These are phyloP conservation scores for Spodoptera picta DNA, from an alignment of 2,888 invertebrate genomes.

Conservation along the genomic window DNA sequence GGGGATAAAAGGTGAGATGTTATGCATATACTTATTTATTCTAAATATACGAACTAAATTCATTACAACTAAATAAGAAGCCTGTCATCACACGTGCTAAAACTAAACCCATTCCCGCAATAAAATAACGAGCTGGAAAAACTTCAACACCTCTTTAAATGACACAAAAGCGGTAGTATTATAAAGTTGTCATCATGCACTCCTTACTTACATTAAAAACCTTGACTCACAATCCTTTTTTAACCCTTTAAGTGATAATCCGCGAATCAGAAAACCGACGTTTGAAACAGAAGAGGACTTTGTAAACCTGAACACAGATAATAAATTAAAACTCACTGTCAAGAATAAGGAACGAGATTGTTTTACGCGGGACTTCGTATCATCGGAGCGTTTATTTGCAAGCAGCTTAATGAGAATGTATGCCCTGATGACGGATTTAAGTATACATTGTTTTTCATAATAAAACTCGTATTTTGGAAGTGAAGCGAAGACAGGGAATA, in stretches of 20 bases:
- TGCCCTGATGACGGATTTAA: constrained; percentile 50
- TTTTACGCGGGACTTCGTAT: constrained; percentile 33
- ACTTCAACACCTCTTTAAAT: constrained; percentile 20
- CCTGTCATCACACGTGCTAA: constrained; percentile 2
- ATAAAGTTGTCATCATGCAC: constrained; percentile 42
- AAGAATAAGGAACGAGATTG: constrained; percentile 37
- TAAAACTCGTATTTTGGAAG: constrained; percentile 49
- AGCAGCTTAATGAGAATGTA: constrained; percentile 54
- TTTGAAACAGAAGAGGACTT: constrained; percentile 50
- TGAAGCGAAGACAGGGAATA: constrained; percentile 21
- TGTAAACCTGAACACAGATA: constrained; percentile 34
- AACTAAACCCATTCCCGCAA: constrained; percentile 17
- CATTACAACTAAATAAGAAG: constrained; percentile 5
- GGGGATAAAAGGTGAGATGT: too few species aligned
- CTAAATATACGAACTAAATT: too few species aligned
- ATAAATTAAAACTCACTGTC: constrained; percentile 52
- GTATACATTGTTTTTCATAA: constrained; percentile 53
- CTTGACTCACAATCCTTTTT: constrained; percentile 35
- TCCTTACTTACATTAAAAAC: constrained; percentile 39
- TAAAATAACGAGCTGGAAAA: constrained; percentile 17
- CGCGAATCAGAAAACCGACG: constrained; percentile 50
- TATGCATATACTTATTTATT: too few species aligned
- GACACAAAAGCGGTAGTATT: constrained; percentile 32
- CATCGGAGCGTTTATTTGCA: constrained; percentile 42
- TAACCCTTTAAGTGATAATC: constrained; percentile 52